Percentiles rank a stretch among this genome's conserved stretches.
phyloP scores from a whole-genome alignment of 2,797 vertebrate species.

The Microcaecilia unicolor region DNA sequence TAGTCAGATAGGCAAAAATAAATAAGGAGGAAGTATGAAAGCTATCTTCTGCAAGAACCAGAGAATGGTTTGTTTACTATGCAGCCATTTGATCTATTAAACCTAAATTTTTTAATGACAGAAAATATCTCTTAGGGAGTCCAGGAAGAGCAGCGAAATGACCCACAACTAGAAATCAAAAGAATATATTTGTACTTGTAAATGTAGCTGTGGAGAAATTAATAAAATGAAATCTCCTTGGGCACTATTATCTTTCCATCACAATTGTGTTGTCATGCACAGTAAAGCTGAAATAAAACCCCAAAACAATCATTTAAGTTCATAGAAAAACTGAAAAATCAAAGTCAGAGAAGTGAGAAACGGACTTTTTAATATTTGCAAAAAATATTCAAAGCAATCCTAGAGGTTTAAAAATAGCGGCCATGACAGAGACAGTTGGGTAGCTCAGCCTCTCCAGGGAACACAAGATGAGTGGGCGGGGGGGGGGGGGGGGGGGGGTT shows the following conservation, averaged over 20 bases:
- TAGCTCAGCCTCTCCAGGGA: no score
- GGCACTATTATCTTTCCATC: constrained; percentile 38
- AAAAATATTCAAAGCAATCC: not conserved
- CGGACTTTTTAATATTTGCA: not conserved
- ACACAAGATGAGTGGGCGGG: no score
- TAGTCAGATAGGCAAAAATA: no score
- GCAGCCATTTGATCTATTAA: constrained; percentile 34
- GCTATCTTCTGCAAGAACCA: constrained; percentile 9
- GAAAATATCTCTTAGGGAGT: constrained; percentile 34
- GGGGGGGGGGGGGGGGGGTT: no score
- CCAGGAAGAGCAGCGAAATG: constrained; percentile 34
- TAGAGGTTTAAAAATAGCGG: no score
- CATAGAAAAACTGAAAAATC: constrained; percentile 15
- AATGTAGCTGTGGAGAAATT: constrained; percentile 37
- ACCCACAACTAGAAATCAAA: constrained; percentile 35
- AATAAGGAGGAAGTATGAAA: constrained; percentile 37
- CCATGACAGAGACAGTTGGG: no score
- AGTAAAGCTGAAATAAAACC: constrained; percentile 19
- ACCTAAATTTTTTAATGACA: constrained; percentile 38
- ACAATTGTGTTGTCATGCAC: constrained; percentile 35
- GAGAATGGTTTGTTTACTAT: constrained; percentile 25
- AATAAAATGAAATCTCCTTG: constrained; percentile 33
- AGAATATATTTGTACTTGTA: constrained; percentile 26
- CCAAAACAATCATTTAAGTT: constrained; percentile 11
- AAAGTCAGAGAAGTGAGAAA: not conserved